These are phyloP conservation scores for Metridium senile DNA, from an alignment of 92 coral and sea anemone species.

Conservation along the genomic window DNA sequence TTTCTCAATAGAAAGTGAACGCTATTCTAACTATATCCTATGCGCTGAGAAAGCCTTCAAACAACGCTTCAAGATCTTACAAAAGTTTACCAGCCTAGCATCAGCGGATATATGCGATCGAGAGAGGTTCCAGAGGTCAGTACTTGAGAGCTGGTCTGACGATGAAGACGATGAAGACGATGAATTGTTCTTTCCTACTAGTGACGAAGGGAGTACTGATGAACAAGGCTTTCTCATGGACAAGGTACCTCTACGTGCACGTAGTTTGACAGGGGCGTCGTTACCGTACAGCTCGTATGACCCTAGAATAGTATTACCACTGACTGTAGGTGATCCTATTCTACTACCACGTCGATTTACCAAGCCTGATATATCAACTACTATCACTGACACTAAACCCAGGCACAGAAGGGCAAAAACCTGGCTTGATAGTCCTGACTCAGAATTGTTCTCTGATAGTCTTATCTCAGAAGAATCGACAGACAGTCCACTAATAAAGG, in stretches of 20 bases:
- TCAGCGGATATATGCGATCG: slow-evolving; percentile 1
- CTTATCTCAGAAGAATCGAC: not conserved
- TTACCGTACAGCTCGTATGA: slow-evolving; percentile 86
- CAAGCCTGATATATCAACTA: not conserved
- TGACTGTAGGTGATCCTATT: slow-evolving; percentile 45
- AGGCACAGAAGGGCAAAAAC: slow-evolving; percentile 17
- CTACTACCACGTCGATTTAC: slow-evolving; percentile 53
- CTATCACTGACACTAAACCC: not conserved
- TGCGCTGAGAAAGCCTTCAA: slow-evolving; percentile 66
- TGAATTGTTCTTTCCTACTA: slow-evolving; percentile 16
- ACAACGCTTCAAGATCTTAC: slow-evolving; percentile 29
- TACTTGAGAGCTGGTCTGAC: not conserved
- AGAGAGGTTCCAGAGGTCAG: not conserved
- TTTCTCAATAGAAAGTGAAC: slow-evolving; percentile 36
- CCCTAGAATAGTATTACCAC: slow-evolving; percentile 78
- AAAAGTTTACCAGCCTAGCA: slow-evolving; percentile 10
- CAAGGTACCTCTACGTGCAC: slow-evolving; percentile 59
- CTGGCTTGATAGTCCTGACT: slow-evolving; percentile 13
- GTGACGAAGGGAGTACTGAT: slow-evolving; percentile 16
- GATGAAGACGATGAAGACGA: slow-evolving; percentile 35
- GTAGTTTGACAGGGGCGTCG: slow-evolving; percentile 75
- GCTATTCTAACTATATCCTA: slow-evolving; percentile 64
- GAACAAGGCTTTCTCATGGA: slow-evolving; percentile 49
- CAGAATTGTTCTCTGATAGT: not conserved
- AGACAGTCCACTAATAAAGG: not conserved